Base-by-base conservation (phyloP, 2,888 invertebrate species). In the Nymphalis c-album region DNA sequence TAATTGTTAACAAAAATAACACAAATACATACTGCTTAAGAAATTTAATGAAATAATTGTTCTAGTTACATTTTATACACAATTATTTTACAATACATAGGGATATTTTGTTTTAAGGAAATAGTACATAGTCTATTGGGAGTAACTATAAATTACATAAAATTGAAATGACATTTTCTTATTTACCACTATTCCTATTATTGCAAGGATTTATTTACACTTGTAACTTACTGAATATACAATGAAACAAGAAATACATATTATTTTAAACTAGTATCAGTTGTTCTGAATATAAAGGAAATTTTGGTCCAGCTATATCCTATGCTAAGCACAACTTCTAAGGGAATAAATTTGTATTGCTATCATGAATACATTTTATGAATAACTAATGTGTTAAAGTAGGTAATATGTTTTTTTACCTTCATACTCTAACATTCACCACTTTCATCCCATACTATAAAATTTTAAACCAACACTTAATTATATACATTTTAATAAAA, bases 231-330 rank as follows among this genome's bases (percentile, higher is more conserved):
- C 81, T 85, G 84, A 86, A 85, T 86, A 85, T 87, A 87, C 85
- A 87, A 83, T 86, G 85, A 81, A 85, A 81, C 78, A 84, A 82
- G 65, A 76, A 64, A 83, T 80, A 76, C 74, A 79, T 82, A 80
- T 31, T 31, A 31, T 82, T 81, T 81, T 77, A 83, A 82, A 83
- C 80, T 79, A 81, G 80, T 82, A 81, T 84, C 78, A 82, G 57
- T 85, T 80, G 80, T 81, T 85, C 85, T 85, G 79, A 87, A 86
- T 86, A 85, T 80, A 88, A 90, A 87, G 82, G 82, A 87, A 90
- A 90, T 90, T 90, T 92, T 92, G 92, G 92, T 92, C 92, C 92
- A 91, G 91, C 92, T 91, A 91, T 90, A 81, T 87, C 82, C 91
- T 91, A 91, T 85, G 84, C 87, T 89, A 90, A 88, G 88, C 85